Percentiles rank a stretch among this genome's conserved stretches.
phyloP scores from a whole-genome alignment of 2,113 vertebrate genomes.

The Acrocephalus arundinaceus region DNA sequence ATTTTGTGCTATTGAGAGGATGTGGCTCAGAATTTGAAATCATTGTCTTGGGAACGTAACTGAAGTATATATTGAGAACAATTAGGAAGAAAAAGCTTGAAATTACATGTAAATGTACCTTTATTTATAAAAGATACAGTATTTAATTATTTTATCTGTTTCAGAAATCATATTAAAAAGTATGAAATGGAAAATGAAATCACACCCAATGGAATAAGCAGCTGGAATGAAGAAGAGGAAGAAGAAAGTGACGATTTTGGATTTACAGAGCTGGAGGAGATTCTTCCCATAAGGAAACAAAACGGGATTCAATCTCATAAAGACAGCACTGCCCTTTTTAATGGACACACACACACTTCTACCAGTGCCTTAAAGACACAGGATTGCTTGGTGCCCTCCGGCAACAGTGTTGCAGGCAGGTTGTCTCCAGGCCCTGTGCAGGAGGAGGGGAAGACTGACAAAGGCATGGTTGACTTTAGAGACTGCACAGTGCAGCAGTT shows the following conservation, averaged over 20 bases:
- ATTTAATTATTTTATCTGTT: constrained; percentile 41
- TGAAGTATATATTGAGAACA: neutral
- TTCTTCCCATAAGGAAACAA: constrained; percentile 59
- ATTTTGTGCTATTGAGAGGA: neutral
- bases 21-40: neutral
- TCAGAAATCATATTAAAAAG: constrained; percentile 85
- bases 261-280: constrained; percentile 66
- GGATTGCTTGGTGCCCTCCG: constrained; percentile 71
- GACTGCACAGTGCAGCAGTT: constrained; percentile 70
- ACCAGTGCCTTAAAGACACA: constrained; percentile 95
- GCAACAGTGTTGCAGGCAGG: constrained; percentile 62
- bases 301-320: constrained; percentile 68
- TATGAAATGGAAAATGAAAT: constrained; percentile 72
- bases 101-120: neutral
- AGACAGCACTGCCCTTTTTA: constrained; percentile 76
- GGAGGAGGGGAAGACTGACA: constrained; percentile 66
- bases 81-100: neutral
- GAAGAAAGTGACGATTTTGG: constrained; percentile 48
- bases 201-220: constrained; percentile 77
- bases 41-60: neutral
- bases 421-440: constrained; percentile 57
- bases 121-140: neutral
- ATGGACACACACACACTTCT: constrained; percentile 81
- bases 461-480: constrained; percentile 66
- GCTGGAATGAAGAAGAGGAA: constrained; percentile 71